phyloP scores from a whole-genome alignment of 1,140 invertebrate genomes.

The Acyrthosiphon pisum region DNA sequence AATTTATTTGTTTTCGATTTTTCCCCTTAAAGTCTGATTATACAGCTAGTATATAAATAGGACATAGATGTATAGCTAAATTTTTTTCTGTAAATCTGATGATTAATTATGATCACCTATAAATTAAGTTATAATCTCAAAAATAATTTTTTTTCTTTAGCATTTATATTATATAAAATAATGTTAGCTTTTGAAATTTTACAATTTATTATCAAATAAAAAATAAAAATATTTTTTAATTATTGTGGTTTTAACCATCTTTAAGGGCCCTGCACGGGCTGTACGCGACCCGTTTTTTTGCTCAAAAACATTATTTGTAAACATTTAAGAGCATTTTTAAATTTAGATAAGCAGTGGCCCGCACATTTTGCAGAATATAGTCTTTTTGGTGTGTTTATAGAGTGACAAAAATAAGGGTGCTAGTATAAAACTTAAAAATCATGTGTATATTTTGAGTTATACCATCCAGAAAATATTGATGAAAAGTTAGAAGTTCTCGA shows the following conservation, averaged over 20 bases:
- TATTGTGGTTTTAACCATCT: too few species aligned
- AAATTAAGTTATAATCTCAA: background rate
- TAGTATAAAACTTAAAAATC: background rate
- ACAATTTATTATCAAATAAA: background rate
- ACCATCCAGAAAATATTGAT: background rate
- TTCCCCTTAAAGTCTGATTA: too few species aligned
- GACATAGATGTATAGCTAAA: too few species aligned
- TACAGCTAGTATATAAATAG: too few species aligned
- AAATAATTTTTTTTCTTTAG: background rate
- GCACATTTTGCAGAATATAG: background rate
- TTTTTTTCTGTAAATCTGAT: background rate
- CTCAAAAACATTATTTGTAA: too few species aligned
- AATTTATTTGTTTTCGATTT: too few species aligned
- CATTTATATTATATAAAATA: background rate
- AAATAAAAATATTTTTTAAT: too few species aligned
- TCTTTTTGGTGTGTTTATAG: background rate
- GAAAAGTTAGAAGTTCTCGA: background rate
- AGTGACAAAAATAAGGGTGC: too few species aligned
- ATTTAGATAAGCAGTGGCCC: background rate
- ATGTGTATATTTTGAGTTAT: background rate
- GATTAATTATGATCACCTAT: too few species aligned
- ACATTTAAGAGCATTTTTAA: background rate
- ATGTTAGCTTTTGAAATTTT: background rate
- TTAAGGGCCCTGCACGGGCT: too few species aligned
- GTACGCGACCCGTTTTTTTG: too few species aligned